A percentile compares a stretch with the other conserved stretches of the same genome.
Evolutionary conservation across 2,888 invertebrate genomes (phyloP).

Genomic region (Seira ritae): DNA sequence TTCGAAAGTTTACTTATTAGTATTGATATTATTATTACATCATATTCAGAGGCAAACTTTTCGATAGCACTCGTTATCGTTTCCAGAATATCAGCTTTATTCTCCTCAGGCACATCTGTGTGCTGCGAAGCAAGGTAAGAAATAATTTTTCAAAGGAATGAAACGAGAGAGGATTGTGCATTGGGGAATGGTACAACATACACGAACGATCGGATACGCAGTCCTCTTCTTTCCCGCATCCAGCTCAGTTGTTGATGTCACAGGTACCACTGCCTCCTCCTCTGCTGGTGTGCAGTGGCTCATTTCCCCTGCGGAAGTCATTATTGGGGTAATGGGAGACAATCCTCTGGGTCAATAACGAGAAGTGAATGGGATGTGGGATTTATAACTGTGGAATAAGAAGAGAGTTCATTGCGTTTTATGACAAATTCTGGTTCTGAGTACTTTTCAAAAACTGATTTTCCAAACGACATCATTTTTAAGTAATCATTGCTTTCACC

Average conservation of each 20-base stretch:
- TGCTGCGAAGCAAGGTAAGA: constrained; percentile 52
- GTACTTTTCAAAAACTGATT: no score
- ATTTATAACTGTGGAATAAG: no score
- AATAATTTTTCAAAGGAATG: neutral
- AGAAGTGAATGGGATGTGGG: neutral
- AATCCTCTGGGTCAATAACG: no score
- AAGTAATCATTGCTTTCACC: no score
- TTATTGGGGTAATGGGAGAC: constrained; percentile 6
- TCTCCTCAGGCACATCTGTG: constrained; percentile 71
- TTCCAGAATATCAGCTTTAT: constrained; percentile 69
- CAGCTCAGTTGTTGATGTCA: constrained; percentile 9
- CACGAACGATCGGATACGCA: constrained; percentile 59
- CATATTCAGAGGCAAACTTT: constrained; percentile 62
- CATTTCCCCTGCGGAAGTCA: neutral
- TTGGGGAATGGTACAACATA: constrained; percentile 14
- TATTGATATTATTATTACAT: constrained; percentile 40
- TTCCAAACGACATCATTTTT: no score
- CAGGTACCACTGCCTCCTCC: constrained; percentile 8
- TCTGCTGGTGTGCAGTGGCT: constrained; percentile 12
- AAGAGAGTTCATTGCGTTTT: no score
- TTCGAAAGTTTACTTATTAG: neutral
- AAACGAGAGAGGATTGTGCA: no score
- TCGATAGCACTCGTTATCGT: constrained; percentile 68
- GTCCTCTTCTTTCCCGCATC: constrained; percentile 30
- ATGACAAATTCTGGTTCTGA: no score